Conservation (phyloP, 2,888 invertebrate genomes). For the Chrysina gloriosa region DNA sequence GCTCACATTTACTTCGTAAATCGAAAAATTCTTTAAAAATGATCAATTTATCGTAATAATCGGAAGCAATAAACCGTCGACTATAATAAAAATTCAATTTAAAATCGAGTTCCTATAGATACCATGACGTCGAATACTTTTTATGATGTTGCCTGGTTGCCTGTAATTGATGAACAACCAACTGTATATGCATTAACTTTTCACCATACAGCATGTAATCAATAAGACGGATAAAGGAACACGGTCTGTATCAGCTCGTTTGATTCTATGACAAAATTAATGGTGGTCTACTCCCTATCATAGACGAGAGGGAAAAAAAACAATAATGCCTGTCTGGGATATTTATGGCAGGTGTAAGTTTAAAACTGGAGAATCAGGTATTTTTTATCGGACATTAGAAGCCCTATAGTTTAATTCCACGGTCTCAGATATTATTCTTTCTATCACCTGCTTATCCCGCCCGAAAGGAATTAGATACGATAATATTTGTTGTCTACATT, state of each 20-base stretch:
- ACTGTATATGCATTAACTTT: neutral
- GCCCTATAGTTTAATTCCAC: constrained; percentile 20
- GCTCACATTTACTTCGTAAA: no score
- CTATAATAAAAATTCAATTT: constrained; percentile 1
- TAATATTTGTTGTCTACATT: constrained; percentile 20
- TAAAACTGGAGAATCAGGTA: constrained; percentile 29
- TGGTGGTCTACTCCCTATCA: neutral
- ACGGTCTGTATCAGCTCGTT: neutral
- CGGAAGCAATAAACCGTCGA: neutral
- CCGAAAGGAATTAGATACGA: constrained; percentile 5
- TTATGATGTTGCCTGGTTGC: neutral
- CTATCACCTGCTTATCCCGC: constrained; percentile 26
- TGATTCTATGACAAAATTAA: constrained; percentile 25
- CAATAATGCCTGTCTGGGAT: constrained; percentile 14
- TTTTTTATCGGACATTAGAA: constrained; percentile 29
- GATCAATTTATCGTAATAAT: neutral
- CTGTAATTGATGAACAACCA: neutral
- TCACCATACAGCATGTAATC: neutral
- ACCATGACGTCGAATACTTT: neutral
- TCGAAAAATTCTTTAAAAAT: no score
- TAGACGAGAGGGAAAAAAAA: constrained; percentile 1
- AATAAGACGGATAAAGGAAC: neutral
- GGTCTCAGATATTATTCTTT: constrained; percentile 7
- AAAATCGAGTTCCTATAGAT: no score
- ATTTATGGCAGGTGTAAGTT: constrained; percentile 29